A percentile compares a stretch with the other conserved stretches of the same genome.
phyloP scores from a whole-genome alignment of 1,140 invertebrate species.

The Chrysomallon squamiferum region DNA sequence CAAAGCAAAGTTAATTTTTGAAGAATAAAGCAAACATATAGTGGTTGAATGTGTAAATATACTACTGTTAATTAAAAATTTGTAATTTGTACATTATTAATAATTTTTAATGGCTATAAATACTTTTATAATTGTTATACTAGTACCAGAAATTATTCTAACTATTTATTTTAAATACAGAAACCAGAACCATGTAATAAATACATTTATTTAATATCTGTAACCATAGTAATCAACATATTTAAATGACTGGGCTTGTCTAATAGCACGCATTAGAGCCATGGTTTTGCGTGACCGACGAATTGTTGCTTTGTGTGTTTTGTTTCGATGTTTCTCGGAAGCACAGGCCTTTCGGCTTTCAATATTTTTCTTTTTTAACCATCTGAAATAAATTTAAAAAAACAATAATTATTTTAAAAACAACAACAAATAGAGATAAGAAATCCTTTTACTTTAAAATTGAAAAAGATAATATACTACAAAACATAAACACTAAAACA shows the following conservation, averaged over 20 bases:
- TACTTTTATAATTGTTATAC: too few relatives aligned
- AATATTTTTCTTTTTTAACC: constrained; percentile 51
- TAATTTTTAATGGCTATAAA: too few relatives aligned
- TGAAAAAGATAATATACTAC: background rate
- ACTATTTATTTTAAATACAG: too few relatives aligned
- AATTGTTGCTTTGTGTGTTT: constrained; percentile 33
- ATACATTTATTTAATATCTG: constrained; percentile 22
- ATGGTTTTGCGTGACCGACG: constrained; percentile 40
- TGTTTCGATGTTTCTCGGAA: constrained; percentile 38
- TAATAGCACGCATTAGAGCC: constrained; percentile 41
- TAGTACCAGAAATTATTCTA: too few relatives aligned
- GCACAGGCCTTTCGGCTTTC: constrained; percentile 31
- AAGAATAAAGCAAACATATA: too few relatives aligned
- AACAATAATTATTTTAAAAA: too few relatives aligned
- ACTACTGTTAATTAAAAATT: too few relatives aligned
- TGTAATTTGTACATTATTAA: too few relatives aligned
- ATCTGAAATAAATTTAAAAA: too few relatives aligned
- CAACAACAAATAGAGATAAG: background rate
- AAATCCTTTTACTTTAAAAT: background rate
- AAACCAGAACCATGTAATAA: too few relatives aligned
- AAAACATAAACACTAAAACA: background rate
- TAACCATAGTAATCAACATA: constrained; percentile 60
- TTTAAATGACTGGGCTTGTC: constrained; percentile 45
- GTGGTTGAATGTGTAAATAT: too few relatives aligned
- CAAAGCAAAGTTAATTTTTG: too few relatives aligned